Conservation (phyloP, 2,113 vertebrate species). For the Willisornis vidua region DNA sequence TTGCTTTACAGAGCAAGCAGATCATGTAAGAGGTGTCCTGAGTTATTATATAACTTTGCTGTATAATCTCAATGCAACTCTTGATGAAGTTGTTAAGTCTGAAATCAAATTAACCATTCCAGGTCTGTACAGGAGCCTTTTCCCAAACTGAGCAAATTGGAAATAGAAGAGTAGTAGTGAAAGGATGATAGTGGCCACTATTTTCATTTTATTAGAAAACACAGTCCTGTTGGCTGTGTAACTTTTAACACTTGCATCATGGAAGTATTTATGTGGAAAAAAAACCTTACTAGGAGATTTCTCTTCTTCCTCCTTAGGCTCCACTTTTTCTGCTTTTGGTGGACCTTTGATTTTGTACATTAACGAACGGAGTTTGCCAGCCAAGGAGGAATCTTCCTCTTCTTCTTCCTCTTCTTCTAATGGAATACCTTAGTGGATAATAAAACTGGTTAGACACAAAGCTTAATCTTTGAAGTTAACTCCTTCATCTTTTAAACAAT, state of each 20-base stretch:
- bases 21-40: not conserved
- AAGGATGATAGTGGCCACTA: too few relatives aligned
- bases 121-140: not conserved
- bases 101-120: not conserved
- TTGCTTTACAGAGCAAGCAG: not conserved
- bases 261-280: not conserved
- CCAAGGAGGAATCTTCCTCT: constrained; percentile 85
- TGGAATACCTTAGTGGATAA: constrained; percentile 87
- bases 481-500: not conserved
- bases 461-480: not conserved
- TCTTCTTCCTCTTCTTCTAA: constrained; percentile 89
- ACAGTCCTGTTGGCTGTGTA: not conserved
- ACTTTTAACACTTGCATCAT: not conserved
- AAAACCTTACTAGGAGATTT: constrained; percentile 89
- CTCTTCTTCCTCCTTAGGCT: constrained; percentile 81
- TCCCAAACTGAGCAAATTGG: not conserved
- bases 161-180: not conserved
- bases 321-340: constrained; percentile 81
- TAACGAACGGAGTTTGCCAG: constrained; percentile 86
- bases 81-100: not conserved
- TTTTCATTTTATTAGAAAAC: not conserved
- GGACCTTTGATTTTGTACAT: constrained; percentile 92
- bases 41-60: not conserved
- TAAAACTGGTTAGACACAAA: constrained; percentile 12
- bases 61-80: not conserved